These are phyloP conservation scores for Melanotaenia pygmaea DNA, from an alignment of 2,797 vertebrate genomes.

Conservation along the genomic window DNA sequence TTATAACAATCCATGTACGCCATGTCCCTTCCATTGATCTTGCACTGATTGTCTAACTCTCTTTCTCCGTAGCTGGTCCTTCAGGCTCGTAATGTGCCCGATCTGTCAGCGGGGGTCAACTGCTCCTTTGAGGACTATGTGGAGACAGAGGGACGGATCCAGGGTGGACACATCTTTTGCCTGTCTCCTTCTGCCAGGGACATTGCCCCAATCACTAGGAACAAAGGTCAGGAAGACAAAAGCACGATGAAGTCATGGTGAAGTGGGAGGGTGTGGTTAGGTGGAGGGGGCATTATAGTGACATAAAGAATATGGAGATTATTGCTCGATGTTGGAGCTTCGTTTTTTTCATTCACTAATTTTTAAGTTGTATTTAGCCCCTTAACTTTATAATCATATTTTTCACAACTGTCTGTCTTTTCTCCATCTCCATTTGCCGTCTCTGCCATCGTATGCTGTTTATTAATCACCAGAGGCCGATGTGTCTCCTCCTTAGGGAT, in stretches of 20 bases:
- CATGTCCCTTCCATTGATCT: slow-evolving; percentile 78
- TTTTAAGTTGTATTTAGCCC: slow-evolving; percentile 4
- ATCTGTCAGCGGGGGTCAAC: slow-evolving; percentile 93
- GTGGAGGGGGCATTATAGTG: background rate
- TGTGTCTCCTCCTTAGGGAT: slow-evolving; percentile 4
- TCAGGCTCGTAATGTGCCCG: slow-evolving; percentile 93
- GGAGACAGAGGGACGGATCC: slow-evolving; percentile 90
- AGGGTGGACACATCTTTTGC: slow-evolving; percentile 91
- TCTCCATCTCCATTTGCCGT: background rate
- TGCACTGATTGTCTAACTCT: slow-evolving; percentile 46
- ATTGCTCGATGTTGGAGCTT: background rate
- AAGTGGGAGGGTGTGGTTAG: slow-evolving; percentile 12
- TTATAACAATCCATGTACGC: slow-evolving; percentile 78
- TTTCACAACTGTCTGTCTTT: background rate
- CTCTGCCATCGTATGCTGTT: background rate
- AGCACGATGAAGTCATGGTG: slow-evolving; percentile 39
- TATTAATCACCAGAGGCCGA: slow-evolving; percentile 24
- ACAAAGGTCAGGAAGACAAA: slow-evolving; percentile 85
- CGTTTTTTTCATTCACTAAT: background rate
- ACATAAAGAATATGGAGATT: slow-evolving; percentile 11
- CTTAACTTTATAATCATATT: background rate
- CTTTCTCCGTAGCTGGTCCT: slow-evolving; percentile 86
- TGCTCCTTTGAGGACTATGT: slow-evolving; percentile 98
- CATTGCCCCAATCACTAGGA: slow-evolving; percentile 91
- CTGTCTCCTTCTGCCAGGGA: slow-evolving; percentile 90